Base-by-base conservation (phyloP, 2,113 vertebrate genomes). In the Herpetotheres cachinnans region DNA sequence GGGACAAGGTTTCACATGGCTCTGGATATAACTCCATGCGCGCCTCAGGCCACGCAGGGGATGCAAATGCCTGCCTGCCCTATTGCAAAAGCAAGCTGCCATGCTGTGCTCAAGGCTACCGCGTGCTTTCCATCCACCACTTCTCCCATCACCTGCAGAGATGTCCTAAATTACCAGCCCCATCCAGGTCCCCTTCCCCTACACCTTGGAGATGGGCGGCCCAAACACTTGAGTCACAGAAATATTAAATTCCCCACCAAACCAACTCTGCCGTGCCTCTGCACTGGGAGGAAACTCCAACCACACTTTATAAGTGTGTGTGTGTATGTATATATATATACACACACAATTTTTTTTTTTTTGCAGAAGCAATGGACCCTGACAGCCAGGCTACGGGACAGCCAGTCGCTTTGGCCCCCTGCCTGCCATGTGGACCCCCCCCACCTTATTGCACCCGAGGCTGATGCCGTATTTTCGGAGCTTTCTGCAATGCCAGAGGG, bases 71-170 rank as follows among this genome's bases (percentile, higher is more conserved):
- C 65, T 1, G 0, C 62, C 25, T n/a, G 47, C 65, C 65, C 71
- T 19, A 3, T 6, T 16, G 14, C 29, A 6, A 69, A 34, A 59
- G 26, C 30, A 20, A 56, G 16, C 52, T 47, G 17, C 18, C 18
- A 5, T 0, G 4, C 26, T 0, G 0, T 3, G 20, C 52, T 69
- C n/a, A 7, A 49, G 72, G 46, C 61, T 44, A 16, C 34, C 4
- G 0, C 17, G 5, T 0, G 3, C 22, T 32, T 49, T 7, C n/a
- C 27, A 34, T 4, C 49, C 30, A 21, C 38, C 5, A 0, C 26
- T 58, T 59, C 20, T 52, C 36, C 36, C 8, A 5, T 8, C 30
- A 3, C 54, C 38, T 24, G 12, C 66, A 13, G 52, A 38, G 27
- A 3, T 8, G 11, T 32, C 90, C 67, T 32, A 24, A 62, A 62